These are phyloP conservation scores for Dorcus parallelipipedus DNA, from an alignment of 2,888 invertebrate genomes.

Conservation along the genomic window DNA sequence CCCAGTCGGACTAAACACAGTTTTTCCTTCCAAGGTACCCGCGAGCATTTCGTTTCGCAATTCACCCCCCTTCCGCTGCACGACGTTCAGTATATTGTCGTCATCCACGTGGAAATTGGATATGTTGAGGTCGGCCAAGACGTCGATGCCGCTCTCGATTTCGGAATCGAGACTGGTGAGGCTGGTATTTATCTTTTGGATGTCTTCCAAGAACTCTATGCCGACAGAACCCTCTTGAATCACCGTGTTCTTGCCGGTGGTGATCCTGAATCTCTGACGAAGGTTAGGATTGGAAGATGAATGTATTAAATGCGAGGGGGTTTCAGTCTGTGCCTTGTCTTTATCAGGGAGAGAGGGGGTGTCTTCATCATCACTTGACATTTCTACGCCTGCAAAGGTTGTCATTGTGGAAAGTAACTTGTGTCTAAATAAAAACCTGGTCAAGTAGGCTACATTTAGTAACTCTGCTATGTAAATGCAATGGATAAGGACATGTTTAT, in stretches of 20 bases:
- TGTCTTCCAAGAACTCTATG: constrained; percentile 8
- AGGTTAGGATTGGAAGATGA: constrained; percentile 18
- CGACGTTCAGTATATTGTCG: constrained; percentile 18
- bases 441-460: too few relatives aligned
- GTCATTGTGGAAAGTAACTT: too few relatives aligned
- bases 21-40: constrained; percentile 22
- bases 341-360: constrained; percentile 39
- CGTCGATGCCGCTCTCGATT: constrained; percentile 44
- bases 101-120: constrained; percentile 17
- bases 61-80: constrained; percentile 22
- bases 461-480: too few relatives aligned
- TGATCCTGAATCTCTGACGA: constrained; percentile 35
- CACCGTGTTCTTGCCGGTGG: constrained; percentile 22
- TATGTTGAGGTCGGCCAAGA: constrained; percentile 34
- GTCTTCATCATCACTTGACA: constrained; percentile 50
- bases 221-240: constrained; percentile 33
- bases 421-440: too few relatives aligned
- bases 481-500: too few relatives aligned
- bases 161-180: constrained; percentile 23
- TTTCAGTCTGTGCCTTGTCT: constrained; percentile 28
- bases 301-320: constrained; percentile 11
- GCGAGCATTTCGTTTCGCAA: constrained; percentile 24
- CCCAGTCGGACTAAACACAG: constrained; percentile 41
- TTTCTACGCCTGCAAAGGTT: constrained; percentile 42
- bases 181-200: constrained; percentile 11